Evolutionary conservation across 2,113 vertebrate genomes (phyloP), one percentile per base, ranked within the genome.

Genomic region (Epinephelus moara): DNA sequence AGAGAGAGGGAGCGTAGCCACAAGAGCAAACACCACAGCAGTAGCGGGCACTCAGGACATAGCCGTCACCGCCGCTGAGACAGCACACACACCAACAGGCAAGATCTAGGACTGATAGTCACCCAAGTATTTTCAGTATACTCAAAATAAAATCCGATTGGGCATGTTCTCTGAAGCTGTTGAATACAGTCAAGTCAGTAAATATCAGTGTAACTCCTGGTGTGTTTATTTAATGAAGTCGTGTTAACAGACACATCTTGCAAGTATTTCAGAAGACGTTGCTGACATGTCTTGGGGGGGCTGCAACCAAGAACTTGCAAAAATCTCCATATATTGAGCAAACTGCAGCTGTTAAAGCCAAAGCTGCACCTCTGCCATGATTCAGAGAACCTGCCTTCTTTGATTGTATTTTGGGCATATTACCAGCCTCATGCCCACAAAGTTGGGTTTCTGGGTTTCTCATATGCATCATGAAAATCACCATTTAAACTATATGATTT

Each of bases 1-100:
- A 86, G 98, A 4, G 98, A 99, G 78, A 87, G 98, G 3, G 98
- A 99, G 89, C 95, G 98, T 0, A 84, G 97, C 7, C 98, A 99
- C 90, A 99, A 99, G 94, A 95, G 96, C 87, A 99, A 99, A 70
- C 98, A 99, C 95, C 97, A 98, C 52, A 71, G 96, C 56, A 90
- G 97, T 70, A 66, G 97, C 23, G 91, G 93, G 25, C 97, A 98
- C 72, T 99, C 98, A 1, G 97, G 97, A 23, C 98, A 99, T 30
- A n/a, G 97, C 82, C 94, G 98, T 25, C 98, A 99, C 89, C 93
- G 97, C 1, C 98, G 97, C 95, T 99, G 95, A 98, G 86, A 61
- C 63, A 13, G n/a, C 45, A 10, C 47, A 42, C 69, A 53, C 55
- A 23, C 69, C 2, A 1, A 61, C 37, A 62, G 49, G 15, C 12